These are phyloP conservation scores for Jacana jacana DNA, from an alignment of 2,113 vertebrate species.

Conservation along the genomic window DNA sequence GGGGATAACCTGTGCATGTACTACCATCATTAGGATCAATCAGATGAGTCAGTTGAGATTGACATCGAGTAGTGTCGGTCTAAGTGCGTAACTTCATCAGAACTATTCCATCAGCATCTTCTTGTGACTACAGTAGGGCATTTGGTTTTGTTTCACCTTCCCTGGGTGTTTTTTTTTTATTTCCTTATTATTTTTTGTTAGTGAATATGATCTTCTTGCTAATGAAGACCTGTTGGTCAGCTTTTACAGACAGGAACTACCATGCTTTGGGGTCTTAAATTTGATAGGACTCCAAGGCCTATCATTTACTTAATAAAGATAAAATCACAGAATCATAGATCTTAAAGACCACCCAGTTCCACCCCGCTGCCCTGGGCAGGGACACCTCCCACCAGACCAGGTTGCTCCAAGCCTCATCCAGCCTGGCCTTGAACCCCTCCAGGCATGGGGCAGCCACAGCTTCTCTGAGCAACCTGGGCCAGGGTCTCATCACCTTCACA, in stretches of 20 bases:
- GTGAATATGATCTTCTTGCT: background rate
- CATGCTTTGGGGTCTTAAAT: background rate
- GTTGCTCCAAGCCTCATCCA: no score
- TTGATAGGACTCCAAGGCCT: background rate
- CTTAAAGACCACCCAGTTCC: no score
- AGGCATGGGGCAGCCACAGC: no score
- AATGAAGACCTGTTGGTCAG: background rate
- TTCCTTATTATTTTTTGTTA: background rate
- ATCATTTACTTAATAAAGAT: background rate
- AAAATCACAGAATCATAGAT: background rate
- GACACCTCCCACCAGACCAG: no score
- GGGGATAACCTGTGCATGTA: background rate
- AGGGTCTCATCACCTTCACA: no score
- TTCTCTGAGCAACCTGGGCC: no score
- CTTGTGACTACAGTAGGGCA: background rate
- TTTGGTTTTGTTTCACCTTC: background rate
- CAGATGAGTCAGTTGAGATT: background rate
- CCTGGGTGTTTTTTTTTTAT: background rate
- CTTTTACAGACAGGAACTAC: background rate
- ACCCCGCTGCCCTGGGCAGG: no score
- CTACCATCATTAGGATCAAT: background rate
- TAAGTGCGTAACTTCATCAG: background rate
- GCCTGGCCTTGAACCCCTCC: no score
- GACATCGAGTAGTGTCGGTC: no score
- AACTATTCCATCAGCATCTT: background rate